A percentile compares a stretch with the other conserved stretches of the same genome.
Evolutionary conservation across 2,888 invertebrate species (phyloP).

Genomic region (Dryococelus australis): DNA sequence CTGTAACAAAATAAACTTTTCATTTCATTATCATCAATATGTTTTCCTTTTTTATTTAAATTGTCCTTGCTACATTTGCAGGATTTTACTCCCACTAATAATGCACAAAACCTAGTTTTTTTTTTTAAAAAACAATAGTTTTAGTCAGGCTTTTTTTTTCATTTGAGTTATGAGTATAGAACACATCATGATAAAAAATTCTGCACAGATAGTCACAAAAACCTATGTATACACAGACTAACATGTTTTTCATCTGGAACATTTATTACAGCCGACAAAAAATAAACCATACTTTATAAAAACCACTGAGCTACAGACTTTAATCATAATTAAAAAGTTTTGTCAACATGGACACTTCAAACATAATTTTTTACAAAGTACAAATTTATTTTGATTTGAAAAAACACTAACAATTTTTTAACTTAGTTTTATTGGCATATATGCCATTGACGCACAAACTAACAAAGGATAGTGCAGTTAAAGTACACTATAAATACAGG

Average conservation of each 20-base stretch:
- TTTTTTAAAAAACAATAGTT: conserved; percentile 23
- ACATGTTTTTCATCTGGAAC: not conserved
- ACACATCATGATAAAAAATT: conserved; percentile 16
- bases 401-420: not conserved
- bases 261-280: not conserved
- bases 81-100: conserved; percentile 26
- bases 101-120: conserved; percentile 24
- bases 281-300: not conserved
- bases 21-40: conserved; percentile 39
- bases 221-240: conserved; percentile 6
- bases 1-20: conserved; percentile 47
- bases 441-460: not conserved
- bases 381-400: conserved; percentile 7
- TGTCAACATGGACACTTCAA: not conserved
- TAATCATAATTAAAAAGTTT: not conserved
- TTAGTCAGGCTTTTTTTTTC: conserved; percentile 23
- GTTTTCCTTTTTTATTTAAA: conserved; percentile 22
- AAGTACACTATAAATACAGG: conserved; percentile 11
- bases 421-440: not conserved
- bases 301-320: conserved; percentile 16
- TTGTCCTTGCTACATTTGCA: conserved; percentile 26
- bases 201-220: conserved; percentile 11
- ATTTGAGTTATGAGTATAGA: conserved; percentile 6
- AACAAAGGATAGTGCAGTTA: conserved; percentile 16
- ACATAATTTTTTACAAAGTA: not conserved